These are phyloP conservation scores for Protodeltote pygarga DNA, from an alignment of 2,888 invertebrate genomes.

Conservation along the genomic window DNA sequence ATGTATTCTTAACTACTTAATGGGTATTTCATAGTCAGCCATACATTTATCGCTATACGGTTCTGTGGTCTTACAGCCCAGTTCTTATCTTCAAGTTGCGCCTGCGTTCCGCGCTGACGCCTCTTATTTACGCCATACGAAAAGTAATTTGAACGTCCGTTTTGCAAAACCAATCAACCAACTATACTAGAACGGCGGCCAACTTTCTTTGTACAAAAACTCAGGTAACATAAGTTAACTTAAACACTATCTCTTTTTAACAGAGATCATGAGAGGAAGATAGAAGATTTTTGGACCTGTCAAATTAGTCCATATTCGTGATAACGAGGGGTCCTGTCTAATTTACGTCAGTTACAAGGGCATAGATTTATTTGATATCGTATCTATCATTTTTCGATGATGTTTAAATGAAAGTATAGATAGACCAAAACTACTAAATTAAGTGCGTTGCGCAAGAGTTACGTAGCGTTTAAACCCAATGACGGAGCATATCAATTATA, in stretches of 20 bases:
- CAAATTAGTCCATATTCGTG: no score
- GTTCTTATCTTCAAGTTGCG: constrained; percentile 68
- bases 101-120: constrained; percentile 74
- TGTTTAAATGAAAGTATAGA: no score
- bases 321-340: no score
- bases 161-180: constrained; percentile 63
- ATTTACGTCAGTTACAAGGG: no score
- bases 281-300: no score
- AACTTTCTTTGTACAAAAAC: constrained; percentile 20
- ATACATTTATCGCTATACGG: constrained; percentile 57
- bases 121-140: constrained; percentile 68
- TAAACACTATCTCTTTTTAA: no score
- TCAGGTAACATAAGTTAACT: no score
- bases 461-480: background rate
- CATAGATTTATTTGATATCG: no score
- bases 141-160: constrained; percentile 67
- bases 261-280: no score
- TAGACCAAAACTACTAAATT: no score
- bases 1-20: constrained; percentile 28
- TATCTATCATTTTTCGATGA: no score
- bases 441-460: background rate
- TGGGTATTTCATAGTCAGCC: constrained; percentile 34
- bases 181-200: constrained; percentile 28
- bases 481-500: constrained; percentile 39
- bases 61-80: constrained; percentile 53